Evolutionary conservation across 2,888 invertebrate species (phyloP).

Genomic region (Tribolium freemani): DNA sequence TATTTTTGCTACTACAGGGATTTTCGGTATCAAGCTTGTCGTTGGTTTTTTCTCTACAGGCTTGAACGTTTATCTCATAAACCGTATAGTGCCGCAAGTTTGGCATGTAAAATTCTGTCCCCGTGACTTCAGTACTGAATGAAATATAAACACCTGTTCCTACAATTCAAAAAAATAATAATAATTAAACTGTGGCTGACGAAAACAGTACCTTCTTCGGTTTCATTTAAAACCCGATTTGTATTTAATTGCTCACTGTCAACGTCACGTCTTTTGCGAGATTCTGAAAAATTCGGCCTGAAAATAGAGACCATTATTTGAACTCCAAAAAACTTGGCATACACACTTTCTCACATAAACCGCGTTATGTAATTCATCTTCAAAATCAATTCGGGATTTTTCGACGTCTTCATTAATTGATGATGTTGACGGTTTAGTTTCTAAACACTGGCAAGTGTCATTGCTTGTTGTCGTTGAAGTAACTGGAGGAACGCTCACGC

Average conservation of each 20-base stretch:
- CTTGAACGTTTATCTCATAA: constrained; percentile 82
- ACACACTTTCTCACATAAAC: constrained; percentile 72
- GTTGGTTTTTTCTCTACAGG: constrained; percentile 77
- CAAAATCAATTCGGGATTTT: constrained; percentile 78
- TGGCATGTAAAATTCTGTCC: constrained; percentile 71
- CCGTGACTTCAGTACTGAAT: constrained; percentile 53
- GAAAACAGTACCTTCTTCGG: not conserved
- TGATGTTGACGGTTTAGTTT: constrained; percentile 41
- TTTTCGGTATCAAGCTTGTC: constrained; percentile 52
- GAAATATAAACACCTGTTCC: constrained; percentile 56
- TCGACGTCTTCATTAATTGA: constrained; percentile 71
- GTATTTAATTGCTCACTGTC: constrained; percentile 16
- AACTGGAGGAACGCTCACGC: constrained; percentile 39
- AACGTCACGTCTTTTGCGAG: constrained; percentile 46
- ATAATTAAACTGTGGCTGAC: no score
- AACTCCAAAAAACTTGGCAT: not conserved
- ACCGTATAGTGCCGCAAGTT: constrained; percentile 83
- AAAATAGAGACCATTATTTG: not conserved
- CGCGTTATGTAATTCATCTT: constrained; percentile 85
- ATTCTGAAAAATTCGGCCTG: constrained; percentile 36
- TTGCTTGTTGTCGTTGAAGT: constrained; percentile 40
- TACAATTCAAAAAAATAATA: constrained; percentile 9
- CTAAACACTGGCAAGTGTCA: constrained; percentile 51
- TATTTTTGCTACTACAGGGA: constrained; percentile 71
- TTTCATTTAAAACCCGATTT: not conserved